Base-by-base conservation (phyloP, 2,888 invertebrate species). In the Atethmia centrago region DNA sequence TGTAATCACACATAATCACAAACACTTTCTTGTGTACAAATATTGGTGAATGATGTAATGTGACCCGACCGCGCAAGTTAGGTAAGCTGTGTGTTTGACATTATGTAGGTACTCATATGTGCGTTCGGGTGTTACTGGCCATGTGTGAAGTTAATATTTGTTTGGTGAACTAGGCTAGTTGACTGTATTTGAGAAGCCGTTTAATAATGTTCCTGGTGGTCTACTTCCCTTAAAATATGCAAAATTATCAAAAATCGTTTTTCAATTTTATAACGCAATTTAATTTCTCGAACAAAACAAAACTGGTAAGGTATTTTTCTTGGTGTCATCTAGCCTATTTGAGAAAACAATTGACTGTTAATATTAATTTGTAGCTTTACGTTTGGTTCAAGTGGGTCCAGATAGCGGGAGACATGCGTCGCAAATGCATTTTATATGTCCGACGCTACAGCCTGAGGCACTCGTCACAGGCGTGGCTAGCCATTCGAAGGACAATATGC, bases 1-100 rank as follows among this genome's bases (percentile, higher is more conserved):
- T 58, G 51, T 61, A 79, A 79, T 62, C 45, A 28, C 10, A 14
- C 45, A 45, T 42, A 74, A 75, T 70, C 40, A 31, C 47, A 67
- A 67, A 59, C 62, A 83, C 81, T 83, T 81, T 79, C 75, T 71
- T 79, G 21, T 9, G 68, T 49, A 75, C 65, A 82, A 79, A 71
- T 79, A 82, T 82, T 73, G 25, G 56, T 72, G 3, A 12, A 53
- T 80, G 85, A 72, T 59, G 81, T 65, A 85, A 84, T 10, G 25
- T 71, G 85, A 76, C 78, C 84, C 68, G 63, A 65, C 74, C 64
- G 69, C 59, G 49, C 28, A 16, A 56, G 81, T 83, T 74, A 82
- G 68, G 83, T 64, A 84, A 84, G 70, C 66, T 61, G 59, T 77
- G 68, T 75, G 64, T 77, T 71, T 71, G 65, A 42, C 77, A 47